A percentile compares a stretch with the other conserved stretches of the same genome.
phyloP scores from a whole-genome alignment of 2,113 vertebrate species.

The Eira barbara region DNA sequence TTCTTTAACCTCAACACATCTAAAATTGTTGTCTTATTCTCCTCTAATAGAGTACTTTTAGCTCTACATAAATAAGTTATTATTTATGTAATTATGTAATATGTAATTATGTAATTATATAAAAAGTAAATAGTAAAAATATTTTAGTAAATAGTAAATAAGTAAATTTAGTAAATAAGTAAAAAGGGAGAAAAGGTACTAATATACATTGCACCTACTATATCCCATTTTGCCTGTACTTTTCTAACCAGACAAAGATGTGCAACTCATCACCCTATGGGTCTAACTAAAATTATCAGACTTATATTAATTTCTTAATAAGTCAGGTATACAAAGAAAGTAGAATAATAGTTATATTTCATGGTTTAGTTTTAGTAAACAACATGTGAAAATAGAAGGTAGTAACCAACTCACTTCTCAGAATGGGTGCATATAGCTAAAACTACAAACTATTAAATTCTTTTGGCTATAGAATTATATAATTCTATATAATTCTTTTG shows the following conservation, averaged over 20 bases:
- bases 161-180: too few relatives aligned
- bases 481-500: background rate
- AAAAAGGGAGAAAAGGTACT: background rate
- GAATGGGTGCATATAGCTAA: background rate
- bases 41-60: background rate
- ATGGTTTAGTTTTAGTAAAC: background rate
- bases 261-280: background rate
- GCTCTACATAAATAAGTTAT: background rate
- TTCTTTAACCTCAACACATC: background rate
- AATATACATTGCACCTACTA: background rate
- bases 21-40: conserved; percentile 8
- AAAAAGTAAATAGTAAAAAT: too few relatives aligned
- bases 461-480: background rate
- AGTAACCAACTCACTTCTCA: background rate
- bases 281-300: conserved; percentile 8
- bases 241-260: background rate
- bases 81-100: too few relatives aligned
- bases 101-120: too few relatives aligned
- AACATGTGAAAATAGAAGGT: background rate
- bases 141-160: too few relatives aligned
- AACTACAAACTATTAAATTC: background rate
- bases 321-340: background rate
- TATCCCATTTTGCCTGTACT: background rate
- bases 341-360: background rate
- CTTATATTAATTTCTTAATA: background rate